A percentile compares a stretch with the other conserved stretches of the same genome.
Conservation (phyloP, 2,888 invertebrate genomes). For the Drosophila rellima region DNA sequence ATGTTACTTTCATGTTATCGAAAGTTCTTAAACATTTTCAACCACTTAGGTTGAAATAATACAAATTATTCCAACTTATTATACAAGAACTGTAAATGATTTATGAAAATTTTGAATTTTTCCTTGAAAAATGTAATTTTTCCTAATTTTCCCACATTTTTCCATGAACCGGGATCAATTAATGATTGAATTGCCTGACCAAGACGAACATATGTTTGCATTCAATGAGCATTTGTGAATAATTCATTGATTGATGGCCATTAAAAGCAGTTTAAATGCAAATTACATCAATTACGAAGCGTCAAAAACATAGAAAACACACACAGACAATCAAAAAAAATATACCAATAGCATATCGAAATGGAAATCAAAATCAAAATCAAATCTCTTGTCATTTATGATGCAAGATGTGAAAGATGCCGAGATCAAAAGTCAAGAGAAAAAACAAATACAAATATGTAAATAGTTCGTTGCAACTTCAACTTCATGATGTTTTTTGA, state of each 20-base stretch:
- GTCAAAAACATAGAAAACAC: conserved; percentile 48
- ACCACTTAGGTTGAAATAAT: neutral
- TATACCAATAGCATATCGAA: conserved; percentile 17
- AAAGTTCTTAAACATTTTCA: neutral
- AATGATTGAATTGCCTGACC: conserved; percentile 19
- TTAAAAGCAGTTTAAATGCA: conserved; percentile 53
- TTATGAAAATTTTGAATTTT: neutral
- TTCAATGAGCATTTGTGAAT: conserved; percentile 24
- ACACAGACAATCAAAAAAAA: conserved; percentile 17
- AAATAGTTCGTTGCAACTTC: conserved; percentile 58
- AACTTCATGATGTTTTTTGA: conserved; percentile 59
- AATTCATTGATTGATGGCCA: conserved; percentile 66
- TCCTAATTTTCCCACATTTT: conserved; percentile 14
- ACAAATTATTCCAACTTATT: neutral
- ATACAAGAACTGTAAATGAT: neutral
- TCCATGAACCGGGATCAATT: conserved; percentile 41
- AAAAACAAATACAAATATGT: conserved; percentile 47
- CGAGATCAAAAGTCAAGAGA: conserved; percentile 38
- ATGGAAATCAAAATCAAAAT: conserved; percentile 28
- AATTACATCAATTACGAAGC: conserved; percentile 61
- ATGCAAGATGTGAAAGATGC: conserved; percentile 42
- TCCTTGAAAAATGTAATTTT: neutral
- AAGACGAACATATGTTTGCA: conserved; percentile 9
- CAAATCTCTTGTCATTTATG: conserved; percentile 30
- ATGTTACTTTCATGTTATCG: too few relatives aligned